Base-by-base conservation (phyloP, 1,140 invertebrate genomes). In the Euura lappo region DNA sequence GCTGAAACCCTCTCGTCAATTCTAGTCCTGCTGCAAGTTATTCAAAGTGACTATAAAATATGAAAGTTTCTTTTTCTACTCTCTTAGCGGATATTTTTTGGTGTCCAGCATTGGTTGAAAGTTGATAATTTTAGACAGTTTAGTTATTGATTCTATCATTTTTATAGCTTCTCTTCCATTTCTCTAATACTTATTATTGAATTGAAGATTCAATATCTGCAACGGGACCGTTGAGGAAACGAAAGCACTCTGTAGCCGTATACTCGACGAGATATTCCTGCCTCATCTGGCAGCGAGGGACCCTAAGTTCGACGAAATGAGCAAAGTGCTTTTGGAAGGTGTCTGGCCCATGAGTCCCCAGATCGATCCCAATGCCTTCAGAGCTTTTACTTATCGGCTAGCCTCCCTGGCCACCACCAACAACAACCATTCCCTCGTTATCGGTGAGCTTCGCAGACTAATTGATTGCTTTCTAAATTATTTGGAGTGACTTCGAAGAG, bases 181-280 rank as follows among this genome's bases (percentile, higher is more conserved):
- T 10, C 7, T 71, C 71, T n/a, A 67, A 71, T 74, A 71, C 1
- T 72, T 10, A 5, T 4, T 67, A 0, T 51, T 28, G 28, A 28
- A 28, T 28, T 28, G 0, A 28, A 88, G 88, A 70, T 91, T 89
- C 74, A 92, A 92, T 75, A 78, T 92, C 3, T 89, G 88, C 67
- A 78, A 74, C 6, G 86, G 83, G 46, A 84, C 75, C 7, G 79
- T 85, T 0, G 74, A 79, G 45, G 87, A 88, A 72, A 82, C 84
- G 0, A 84, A 80, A 44, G 79, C 77, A 3, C 75, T 88, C 7
- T 88, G 87, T 67, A 77, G 79, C 71, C 79, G 80, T 70, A 44
- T 89, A 4, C 67, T 88, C n/a, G 84, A 88, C 68, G 81, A 87
- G 0, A 70, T 86, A 3, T 86, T 88, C 2, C 71, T 85, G 28